Evolutionary conservation across 2,888 invertebrate species (phyloP).

Genomic region (Volucella inflata): DNA sequence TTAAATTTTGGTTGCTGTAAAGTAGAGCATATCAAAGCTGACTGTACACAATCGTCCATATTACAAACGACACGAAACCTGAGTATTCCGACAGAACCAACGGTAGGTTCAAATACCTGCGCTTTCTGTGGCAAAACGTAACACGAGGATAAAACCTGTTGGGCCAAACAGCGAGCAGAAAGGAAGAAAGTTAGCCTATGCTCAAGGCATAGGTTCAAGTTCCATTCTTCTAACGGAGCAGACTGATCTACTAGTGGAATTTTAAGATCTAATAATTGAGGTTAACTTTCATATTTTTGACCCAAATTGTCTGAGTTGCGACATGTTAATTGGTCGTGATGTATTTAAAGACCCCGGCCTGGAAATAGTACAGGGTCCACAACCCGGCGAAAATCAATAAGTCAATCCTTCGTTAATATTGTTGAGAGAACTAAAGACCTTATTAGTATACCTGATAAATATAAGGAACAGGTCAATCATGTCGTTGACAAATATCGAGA

Average conservation of each 20-base stretch:
- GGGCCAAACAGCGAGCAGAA: conserved; percentile 27
- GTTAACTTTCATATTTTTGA: conserved; percentile 24
- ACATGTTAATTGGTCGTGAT: conserved; percentile 30
- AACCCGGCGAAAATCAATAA: conserved; percentile 7
- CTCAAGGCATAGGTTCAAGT: conserved; percentile 7
- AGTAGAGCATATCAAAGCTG: conserved; percentile 20
- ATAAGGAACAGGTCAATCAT: background rate
- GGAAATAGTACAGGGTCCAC: conserved; percentile 26
- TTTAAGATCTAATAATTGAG: conserved; percentile 32
- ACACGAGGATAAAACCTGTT: conserved; percentile 24
- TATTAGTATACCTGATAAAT: background rate
- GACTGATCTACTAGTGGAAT: conserved; percentile 34
- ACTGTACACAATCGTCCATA: background rate
- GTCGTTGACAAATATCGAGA: conserved; percentile 9
- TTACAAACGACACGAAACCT: background rate
- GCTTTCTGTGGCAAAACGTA: conserved; percentile 22
- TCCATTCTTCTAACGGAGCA: conserved; percentile 35
- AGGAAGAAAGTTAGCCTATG: conserved; percentile 21
- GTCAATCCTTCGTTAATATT: conserved; percentile 15
- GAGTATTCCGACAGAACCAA: background rate
- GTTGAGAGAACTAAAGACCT: background rate
- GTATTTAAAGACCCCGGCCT: conserved; percentile 24
- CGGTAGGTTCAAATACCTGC: conserved; percentile 2
- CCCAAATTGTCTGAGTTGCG: conserved; percentile 16
- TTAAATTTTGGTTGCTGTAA: conserved; percentile 19